A percentile compares a stretch with the other conserved stretches of the same genome.
phyloP scores from a whole-genome alignment of 2,113 vertebrate species.

The Cranoglanis bouderius region DNA sequence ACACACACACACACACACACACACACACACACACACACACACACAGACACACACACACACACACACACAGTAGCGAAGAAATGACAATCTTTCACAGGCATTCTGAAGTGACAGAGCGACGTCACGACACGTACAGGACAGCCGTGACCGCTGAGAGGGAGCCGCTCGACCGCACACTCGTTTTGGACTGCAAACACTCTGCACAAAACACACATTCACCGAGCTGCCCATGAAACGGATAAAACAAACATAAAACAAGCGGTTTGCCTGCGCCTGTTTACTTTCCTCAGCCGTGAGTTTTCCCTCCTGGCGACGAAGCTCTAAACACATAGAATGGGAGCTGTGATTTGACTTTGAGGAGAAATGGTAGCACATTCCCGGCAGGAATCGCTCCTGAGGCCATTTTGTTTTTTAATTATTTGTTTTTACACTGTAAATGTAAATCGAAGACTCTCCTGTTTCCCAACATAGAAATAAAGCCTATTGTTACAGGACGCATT shows the following conservation, averaged over 20 bases:
- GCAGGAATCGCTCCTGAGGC: slow-evolving; percentile 50
- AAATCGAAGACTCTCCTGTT: slow-evolving; percentile 14
- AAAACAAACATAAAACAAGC: slow-evolving; percentile 68
- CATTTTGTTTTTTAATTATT: slow-evolving; percentile 9
- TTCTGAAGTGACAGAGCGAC: slow-evolving; percentile 46
- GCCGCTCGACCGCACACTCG: slow-evolving; percentile 57
- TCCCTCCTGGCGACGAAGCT: slow-evolving; percentile 60
- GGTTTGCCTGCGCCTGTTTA: slow-evolving; percentile 66
- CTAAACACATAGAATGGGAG: slow-evolving; percentile 56
- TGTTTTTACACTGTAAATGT: slow-evolving; percentile 22
- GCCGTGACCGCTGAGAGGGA: slow-evolving; percentile 61
- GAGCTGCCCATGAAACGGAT: slow-evolving; percentile 60
- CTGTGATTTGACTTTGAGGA: slow-evolving; percentile 52
- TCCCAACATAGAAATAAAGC: neutral
- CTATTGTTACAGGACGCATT: neutral
- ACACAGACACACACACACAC: neutral
- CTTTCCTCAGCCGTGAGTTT: slow-evolving; percentile 63
- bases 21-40: too few species aligned
- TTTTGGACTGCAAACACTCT: slow-evolving; percentile 71
- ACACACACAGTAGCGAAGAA: slow-evolving; percentile 1
- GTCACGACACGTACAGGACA: slow-evolving; percentile 58
- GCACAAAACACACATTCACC: slow-evolving; percentile 72
- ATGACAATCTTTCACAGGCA: slow-evolving; percentile 12
- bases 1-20: neutral
- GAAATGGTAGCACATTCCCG: slow-evolving; percentile 45